These are phyloP conservation scores for Prostheceraeus crozeri DNA, from an alignment of 2,888 invertebrate genomes.

Conservation along the genomic window DNA sequence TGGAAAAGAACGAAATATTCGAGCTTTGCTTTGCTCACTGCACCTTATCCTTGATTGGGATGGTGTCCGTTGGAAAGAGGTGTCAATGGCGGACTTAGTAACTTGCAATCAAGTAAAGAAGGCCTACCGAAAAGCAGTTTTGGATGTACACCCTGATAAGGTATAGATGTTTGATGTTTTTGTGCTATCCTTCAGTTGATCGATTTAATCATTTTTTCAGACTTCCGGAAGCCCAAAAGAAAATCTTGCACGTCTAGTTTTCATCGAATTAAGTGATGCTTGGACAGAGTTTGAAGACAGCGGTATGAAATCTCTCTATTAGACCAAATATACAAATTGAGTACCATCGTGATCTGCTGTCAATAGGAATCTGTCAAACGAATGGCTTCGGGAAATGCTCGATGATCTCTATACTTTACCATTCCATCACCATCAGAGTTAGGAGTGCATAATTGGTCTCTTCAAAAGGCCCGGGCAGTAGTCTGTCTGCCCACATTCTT, in stretches of 20 bases:
- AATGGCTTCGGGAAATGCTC: no score
- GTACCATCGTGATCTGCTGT: no score
- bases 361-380: no score
- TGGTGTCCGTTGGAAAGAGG: slow-evolving; percentile 73
- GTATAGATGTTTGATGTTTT: slow-evolving; percentile 58
- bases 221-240: slow-evolving; percentile 85
- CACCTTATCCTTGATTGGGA: slow-evolving; percentile 88
- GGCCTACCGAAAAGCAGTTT: slow-evolving; percentile 83
- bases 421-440: no score
- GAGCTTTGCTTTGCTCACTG: slow-evolving; percentile 85
- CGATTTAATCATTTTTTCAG: slow-evolving; percentile 62
- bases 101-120: slow-evolving; percentile 87
- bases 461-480: no score
- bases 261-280: slow-evolving; percentile 96
- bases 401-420: no score
- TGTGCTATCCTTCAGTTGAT: not conserved
- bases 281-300: slow-evolving; percentile 96
- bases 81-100: slow-evolving; percentile 88
- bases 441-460: no score
- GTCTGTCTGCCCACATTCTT: no score
- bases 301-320: no score
- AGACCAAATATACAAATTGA: no score
- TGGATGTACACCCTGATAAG: slow-evolving; percentile 97
- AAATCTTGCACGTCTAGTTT: slow-evolving; percentile 85
- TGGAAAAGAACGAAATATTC: slow-evolving; percentile 89